These are phyloP conservation scores for Tringa solitaria DNA, from an alignment of 2,113 vertebrate species.

Conservation along the genomic window DNA sequence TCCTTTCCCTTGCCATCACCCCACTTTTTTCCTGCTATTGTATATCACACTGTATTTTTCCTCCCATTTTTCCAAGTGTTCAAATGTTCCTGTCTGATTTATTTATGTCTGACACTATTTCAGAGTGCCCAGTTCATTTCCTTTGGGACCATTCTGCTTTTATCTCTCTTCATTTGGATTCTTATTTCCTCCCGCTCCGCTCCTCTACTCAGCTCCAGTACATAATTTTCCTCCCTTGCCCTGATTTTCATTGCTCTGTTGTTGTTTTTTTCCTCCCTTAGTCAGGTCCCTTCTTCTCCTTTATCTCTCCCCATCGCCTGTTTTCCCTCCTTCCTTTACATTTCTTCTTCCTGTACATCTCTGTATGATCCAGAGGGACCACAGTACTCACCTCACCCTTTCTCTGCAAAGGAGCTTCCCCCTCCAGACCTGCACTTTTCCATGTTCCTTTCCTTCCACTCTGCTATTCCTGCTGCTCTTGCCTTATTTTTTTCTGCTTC, in stretches of 20 bases:
- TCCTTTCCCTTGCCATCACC: slow-evolving; percentile 1
- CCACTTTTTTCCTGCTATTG: neutral
- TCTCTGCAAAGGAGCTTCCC: neutral
- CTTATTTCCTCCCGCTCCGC: neutral
- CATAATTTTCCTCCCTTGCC: neutral
- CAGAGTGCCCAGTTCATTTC: slow-evolving; percentile 27
- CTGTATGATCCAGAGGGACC: neutral
- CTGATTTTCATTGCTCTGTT: neutral
- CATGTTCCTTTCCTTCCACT: neutral
- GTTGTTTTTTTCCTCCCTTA: neutral
- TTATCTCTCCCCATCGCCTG: neutral
- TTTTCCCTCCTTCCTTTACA: accelerated
- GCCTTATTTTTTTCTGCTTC: neutral
- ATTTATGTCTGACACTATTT: slow-evolving; percentile 44
- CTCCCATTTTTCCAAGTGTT: slow-evolving; percentile 33
- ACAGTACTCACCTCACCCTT: neutral
- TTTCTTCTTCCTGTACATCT: neutral
- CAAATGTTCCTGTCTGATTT: slow-evolving; percentile 19
- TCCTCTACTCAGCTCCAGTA: neutral
- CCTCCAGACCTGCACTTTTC: neutral
- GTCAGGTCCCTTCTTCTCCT: neutral
- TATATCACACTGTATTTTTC: neutral
- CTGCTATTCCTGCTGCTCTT: neutral
- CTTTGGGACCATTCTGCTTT: slow-evolving; percentile 1
- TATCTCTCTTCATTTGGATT: slow-evolving; percentile 28